phyloP scores from a whole-genome alignment of 2,888 invertebrate genomes.

The Sesia apiformis region DNA sequence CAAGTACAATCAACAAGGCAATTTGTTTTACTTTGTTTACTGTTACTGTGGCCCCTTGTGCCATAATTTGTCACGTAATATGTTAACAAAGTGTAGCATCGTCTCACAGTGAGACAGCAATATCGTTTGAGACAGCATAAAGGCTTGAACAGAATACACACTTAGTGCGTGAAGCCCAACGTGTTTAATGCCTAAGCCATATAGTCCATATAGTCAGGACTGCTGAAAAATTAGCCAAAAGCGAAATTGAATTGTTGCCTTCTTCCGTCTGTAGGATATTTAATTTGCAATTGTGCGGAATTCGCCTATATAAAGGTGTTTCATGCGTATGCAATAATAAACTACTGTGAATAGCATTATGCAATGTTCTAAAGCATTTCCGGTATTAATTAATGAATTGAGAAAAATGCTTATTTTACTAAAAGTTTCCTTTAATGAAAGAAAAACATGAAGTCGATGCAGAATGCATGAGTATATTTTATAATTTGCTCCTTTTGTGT shows the following conservation, averaged over 20 bases:
- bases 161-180: slow-evolving; percentile 55
- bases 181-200: slow-evolving; percentile 54
- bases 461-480: too few species aligned
- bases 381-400: too few species aligned
- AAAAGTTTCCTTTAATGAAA: too few species aligned
- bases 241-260: slow-evolving; percentile 73
- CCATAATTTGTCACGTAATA: too few species aligned
- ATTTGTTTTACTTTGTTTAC: too few species aligned
- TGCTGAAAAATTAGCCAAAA: slow-evolving; percentile 56
- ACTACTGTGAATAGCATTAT: slow-evolving; percentile 41
- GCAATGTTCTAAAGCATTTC: too few species aligned
- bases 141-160: slow-evolving; percentile 14
- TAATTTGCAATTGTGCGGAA: slow-evolving; percentile 10
- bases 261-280: slow-evolving; percentile 62
- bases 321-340: slow-evolving; percentile 55
- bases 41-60: too few species aligned
- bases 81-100: too few species aligned
- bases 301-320: slow-evolving; percentile 27
- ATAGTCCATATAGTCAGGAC: slow-evolving; percentile 45
- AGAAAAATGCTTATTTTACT: too few species aligned
- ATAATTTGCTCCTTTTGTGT: too few species aligned
- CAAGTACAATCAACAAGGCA: too few species aligned
- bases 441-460: too few species aligned
- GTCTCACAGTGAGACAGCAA: slow-evolving; percentile 29
- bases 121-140: slow-evolving; percentile 45